Evolutionary conservation across 2,113 vertebrate species (phyloP), one percentile per base, ranked within the genome.

Genomic region (Holacanthus passer): DNA sequence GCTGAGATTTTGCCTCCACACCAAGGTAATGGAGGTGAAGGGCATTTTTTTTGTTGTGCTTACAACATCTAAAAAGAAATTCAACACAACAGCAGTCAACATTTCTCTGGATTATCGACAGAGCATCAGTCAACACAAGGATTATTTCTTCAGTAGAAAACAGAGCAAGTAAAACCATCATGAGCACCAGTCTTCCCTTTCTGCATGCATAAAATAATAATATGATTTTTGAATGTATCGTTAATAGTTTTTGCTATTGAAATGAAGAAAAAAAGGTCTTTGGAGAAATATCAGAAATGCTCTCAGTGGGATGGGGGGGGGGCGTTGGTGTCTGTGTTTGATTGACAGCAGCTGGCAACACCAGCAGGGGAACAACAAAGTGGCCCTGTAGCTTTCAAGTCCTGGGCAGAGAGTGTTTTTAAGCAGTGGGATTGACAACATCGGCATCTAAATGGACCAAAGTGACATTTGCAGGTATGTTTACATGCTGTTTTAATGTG

Each of bases 401-500:
- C 10, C 27, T 48, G 11, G 14, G 7, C 43, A 58, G 69, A n/a
- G 14, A 16, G 10, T 9, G 16, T 29, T 74, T 48, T 59, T 17
- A 45, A 64, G 24, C 48, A 35, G 27, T 29, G 50, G 7, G 8
- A 16, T 7, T 17, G 43, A 56, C 22, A 41, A 48, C 58, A 47
- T 5, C 39, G 27, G 58, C 48, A 29, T 60, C 22, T 60, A 53
- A 64, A 81, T 56, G 14, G 47, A 27, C 45, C n/a, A 0, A 45
- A 20, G 48, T 69, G 35, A 41, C 64, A 55, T 68, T 73, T 73
- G 32, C 48, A 52, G 67, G 55, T 81, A 58, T 19, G 48, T 50
- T 48, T 27, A 41, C 29, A n/a, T 31, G 27, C n/a, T 27, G 52
- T 27, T 27, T n/a, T 55, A 27, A 55, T 55, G 52, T 27, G 52